Conservation (phyloP, 1,140 invertebrate genomes). For the Eriocheir sinensis region DNA sequence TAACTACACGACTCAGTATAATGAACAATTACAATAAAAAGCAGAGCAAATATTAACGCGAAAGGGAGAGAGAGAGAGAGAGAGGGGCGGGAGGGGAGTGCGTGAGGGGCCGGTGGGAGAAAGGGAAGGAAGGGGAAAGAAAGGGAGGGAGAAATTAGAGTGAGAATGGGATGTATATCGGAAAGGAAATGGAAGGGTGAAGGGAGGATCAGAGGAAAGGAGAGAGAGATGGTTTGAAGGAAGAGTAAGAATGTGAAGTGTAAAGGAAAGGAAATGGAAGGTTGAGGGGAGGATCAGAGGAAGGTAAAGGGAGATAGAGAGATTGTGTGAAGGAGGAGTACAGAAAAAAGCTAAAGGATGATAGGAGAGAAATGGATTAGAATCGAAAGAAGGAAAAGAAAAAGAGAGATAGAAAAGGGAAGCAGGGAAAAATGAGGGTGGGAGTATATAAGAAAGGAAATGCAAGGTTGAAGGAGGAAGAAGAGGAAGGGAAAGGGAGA, state of each 20-base stretch:
- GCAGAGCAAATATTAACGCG: slow-evolving; percentile 66
- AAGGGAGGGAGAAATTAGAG: not conserved
- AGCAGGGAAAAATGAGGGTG: too few relatives aligned
- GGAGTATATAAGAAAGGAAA: too few relatives aligned
- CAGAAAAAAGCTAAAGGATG: too few relatives aligned
- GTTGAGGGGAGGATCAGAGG: not conserved
- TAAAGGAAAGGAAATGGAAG: not conserved
- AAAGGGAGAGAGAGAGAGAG: not conserved
- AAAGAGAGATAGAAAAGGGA: not conserved
- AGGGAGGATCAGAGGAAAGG: too few relatives aligned
- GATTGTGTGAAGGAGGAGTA: not conserved
- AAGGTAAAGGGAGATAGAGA: too few relatives aligned
- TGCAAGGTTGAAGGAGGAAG: too few relatives aligned
- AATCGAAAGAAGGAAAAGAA: not conserved
- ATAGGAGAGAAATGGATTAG: not conserved
- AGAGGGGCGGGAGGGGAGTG: not conserved
- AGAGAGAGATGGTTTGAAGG: too few relatives aligned
- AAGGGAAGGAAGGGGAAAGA: not conserved
- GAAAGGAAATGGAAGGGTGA: too few relatives aligned
- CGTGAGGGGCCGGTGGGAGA: not conserved
- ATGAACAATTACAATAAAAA: slow-evolving; percentile 76
- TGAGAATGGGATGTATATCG: too few relatives aligned
- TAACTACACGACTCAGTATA: slow-evolving; percentile 60
- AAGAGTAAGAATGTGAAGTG: too few relatives aligned
- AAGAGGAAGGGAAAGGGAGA: slow-evolving; percentile 38